These are phyloP conservation scores for Mellivora capensis DNA, from an alignment of 2,113 vertebrate species.

Conservation along the genomic window DNA sequence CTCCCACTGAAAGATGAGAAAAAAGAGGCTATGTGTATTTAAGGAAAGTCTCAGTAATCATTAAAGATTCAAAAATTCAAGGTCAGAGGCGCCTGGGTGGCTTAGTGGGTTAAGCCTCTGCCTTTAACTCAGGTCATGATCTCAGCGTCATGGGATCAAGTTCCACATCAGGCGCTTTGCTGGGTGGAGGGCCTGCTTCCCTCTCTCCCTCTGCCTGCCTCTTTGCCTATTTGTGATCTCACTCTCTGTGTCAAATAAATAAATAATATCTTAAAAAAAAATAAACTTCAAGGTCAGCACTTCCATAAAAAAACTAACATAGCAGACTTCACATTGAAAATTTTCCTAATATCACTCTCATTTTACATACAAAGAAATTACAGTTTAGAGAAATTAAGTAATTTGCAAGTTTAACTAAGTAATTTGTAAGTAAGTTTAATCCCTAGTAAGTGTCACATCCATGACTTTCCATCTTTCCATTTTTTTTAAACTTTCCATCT, in stretches of 20 bases:
- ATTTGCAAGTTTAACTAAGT: background rate
- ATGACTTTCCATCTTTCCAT: background rate
- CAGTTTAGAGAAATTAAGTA: background rate
- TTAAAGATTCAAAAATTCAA: background rate
- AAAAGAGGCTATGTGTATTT: background rate
- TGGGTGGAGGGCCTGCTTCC: accelerated
- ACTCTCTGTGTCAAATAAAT: too few relatives aligned
- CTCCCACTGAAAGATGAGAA: background rate
- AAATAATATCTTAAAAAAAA: too few relatives aligned
- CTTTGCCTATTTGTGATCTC: too few relatives aligned
- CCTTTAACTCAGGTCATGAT: too few relatives aligned
- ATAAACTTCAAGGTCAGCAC: background rate
- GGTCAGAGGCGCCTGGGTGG: background rate
- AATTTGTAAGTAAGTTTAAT: background rate
- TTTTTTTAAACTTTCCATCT: background rate
- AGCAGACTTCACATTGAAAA: background rate
- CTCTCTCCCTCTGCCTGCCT: too few relatives aligned
- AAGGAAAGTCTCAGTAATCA: background rate
- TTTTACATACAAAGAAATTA: background rate
- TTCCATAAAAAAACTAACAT: background rate
- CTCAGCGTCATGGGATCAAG: too few relatives aligned
- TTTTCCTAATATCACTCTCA: background rate
- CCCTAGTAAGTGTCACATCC: background rate
- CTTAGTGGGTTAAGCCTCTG: too few relatives aligned
- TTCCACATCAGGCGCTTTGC: too few relatives aligned